These are phyloP conservation scores for Galaxias olidus DNA, from an alignment of 2,797 vertebrate genomes.

Conservation along the genomic window DNA sequence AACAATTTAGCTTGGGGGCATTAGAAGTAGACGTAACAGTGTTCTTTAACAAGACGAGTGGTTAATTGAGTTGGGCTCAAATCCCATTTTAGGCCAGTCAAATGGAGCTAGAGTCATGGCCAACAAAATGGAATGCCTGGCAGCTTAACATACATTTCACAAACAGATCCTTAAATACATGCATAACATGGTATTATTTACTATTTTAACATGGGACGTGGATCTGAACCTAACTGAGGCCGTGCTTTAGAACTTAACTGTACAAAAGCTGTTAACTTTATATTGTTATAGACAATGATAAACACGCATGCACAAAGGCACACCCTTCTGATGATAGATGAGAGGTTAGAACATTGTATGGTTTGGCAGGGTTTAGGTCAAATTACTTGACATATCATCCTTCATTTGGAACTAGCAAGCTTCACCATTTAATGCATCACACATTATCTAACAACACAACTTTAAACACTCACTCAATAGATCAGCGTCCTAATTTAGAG, in stretches of 20 bases:
- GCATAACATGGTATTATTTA: no score
- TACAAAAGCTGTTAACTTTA: slow-evolving; percentile 30
- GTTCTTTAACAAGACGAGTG: not conserved
- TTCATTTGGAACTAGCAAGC: not conserved
- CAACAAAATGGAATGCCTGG: no score
- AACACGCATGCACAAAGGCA: slow-evolving; percentile 16
- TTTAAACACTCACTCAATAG: slow-evolving; percentile 12
- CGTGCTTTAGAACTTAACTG: slow-evolving; percentile 37
- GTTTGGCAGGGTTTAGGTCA: not conserved
- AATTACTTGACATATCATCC: slow-evolving; percentile 3
- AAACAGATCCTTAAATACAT: no score
- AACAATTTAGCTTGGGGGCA: no score
- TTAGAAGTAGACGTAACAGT: no score
- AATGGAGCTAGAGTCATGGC: no score
- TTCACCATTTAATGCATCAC: slow-evolving; percentile 2
- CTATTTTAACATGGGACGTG: no score
- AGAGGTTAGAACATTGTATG: slow-evolving; percentile 5
- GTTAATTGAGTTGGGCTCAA: no score
- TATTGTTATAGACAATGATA: slow-evolving; percentile 4
- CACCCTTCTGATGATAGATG: not conserved
- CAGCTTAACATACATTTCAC: no score
- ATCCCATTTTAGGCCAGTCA: no score
- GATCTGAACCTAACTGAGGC: slow-evolving; percentile 23
- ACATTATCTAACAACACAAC: not conserved
- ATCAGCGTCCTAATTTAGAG: slow-evolving; percentile 12